These are phyloP conservation scores for Latrodectus elegans DNA, from an alignment of 2,888 invertebrate species.

Conservation along the genomic window DNA sequence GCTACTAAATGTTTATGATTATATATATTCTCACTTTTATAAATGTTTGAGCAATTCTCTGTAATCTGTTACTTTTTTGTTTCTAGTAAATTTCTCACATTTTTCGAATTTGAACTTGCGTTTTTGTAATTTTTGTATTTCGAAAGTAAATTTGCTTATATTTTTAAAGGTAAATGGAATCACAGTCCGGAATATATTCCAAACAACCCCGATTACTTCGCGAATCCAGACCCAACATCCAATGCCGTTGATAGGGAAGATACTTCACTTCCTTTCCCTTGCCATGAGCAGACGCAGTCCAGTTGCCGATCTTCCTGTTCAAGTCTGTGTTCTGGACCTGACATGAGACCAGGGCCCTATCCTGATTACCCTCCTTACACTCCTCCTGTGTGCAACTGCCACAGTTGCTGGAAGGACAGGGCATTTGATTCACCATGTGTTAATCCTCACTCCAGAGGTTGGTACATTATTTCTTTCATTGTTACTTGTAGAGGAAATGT, in stretches of 20 bases:
- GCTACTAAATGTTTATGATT: no score
- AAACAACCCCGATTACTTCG: slow-evolving; percentile 40
- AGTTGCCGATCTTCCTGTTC: not conserved
- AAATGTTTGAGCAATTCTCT: no score
- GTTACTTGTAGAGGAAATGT: no score
- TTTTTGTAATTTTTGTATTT: not conserved
- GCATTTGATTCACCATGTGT: no score
- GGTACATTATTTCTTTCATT: no score
- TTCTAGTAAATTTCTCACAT: slow-evolving; percentile 3
- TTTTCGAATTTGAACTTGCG: not conserved
- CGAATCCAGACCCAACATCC: not conserved
- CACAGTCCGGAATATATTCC: slow-evolving; percentile 39
- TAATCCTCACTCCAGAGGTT: no score
- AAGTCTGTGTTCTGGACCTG: not conserved
- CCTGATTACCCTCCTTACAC: no score
- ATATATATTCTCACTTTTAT: no score
- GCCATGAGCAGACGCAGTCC: not conserved
- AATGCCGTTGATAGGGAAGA: not conserved
- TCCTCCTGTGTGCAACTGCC: no score
- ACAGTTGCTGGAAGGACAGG: no score
- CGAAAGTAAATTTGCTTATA: not conserved
- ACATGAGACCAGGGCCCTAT: no score
- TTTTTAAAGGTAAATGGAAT: slow-evolving; percentile 5
- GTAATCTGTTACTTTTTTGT: not conserved
- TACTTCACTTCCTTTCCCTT: not conserved